A percentile compares a stretch with the other conserved stretches of the same genome.
Conservation (phyloP, 2,888 invertebrate species). For the Rhorus exstirpatorius region DNA sequence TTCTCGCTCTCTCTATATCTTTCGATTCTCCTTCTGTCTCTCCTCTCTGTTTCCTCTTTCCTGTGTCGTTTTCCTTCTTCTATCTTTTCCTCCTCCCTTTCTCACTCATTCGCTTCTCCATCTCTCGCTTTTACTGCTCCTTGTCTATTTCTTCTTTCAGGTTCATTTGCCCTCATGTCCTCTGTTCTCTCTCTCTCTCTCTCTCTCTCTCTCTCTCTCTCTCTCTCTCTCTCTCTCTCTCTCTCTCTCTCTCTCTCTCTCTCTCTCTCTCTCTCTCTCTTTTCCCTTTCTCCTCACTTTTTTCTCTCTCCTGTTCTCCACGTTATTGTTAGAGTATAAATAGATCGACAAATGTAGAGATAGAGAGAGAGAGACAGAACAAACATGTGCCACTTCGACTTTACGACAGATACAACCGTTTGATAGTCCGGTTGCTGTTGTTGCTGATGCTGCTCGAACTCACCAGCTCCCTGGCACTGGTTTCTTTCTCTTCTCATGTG, state of each 20-base stretch:
- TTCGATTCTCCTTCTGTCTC: background rate
- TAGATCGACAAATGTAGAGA: no score
- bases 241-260: background rate
- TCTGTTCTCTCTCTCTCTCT: background rate
- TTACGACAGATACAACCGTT: conserved; percentile 4
- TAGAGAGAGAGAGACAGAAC: background rate
- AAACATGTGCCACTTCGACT: conserved; percentile 13
- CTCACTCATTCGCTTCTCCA: background rate
- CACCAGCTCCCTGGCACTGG: background rate
- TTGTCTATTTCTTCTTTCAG: background rate
- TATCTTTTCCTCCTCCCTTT: background rate
- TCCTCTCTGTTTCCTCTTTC: background rate
- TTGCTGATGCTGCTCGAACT: conserved; percentile 33
- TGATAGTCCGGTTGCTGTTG: background rate
- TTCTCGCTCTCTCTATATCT: background rate
- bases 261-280: background rate
- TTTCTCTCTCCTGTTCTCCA: background rate
- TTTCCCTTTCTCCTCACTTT: no score
- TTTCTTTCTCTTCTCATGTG: background rate
- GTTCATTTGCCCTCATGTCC: background rate
- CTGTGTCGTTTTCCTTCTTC: background rate
- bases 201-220: background rate
- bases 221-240: background rate
- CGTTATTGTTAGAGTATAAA: background rate
- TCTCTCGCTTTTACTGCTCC: background rate